Evolutionary conservation across 2,888 invertebrate species (phyloP), one percentile per base, ranked within the genome.

Genomic region (Pachymerium ferrugineum): DNA sequence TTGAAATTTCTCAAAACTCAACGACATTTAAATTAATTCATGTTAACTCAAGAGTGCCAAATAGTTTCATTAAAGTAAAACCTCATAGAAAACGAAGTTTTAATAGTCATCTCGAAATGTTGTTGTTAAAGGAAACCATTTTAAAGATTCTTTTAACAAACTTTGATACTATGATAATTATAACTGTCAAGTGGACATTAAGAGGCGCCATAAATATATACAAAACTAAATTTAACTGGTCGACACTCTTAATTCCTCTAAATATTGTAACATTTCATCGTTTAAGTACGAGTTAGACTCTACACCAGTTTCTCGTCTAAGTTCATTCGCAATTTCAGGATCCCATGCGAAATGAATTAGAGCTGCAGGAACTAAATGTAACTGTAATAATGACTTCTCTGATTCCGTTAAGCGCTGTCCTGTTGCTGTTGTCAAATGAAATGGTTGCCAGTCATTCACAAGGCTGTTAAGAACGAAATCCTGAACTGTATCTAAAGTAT

Each of bases 381-480:
- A 85, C 80, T 95, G 92, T 0, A 89, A 87, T 79, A 97, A 85
- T 62, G 90, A 89, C 79, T 88, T 89, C 47, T 90, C 89, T 42
- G 86, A 85, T 77, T 91, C 90, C 25, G 86, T 86, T 3, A 78
- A 33, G 72, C 74, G 42, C 74, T 88, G 86, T 0, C 91, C 90
- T 1, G 88, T 88, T 0, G 90, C 88, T 0, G 87, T 85, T 74
- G 86, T 86, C n/a, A 94, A 84, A 4, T 85, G 79, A 82, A 93
- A 94, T 0, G 91, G 89, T 72, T 81, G 79, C 73, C 89, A 83
- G 14, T 87, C 86, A 79, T 87, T 87, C 76, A 88, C 86, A 33
- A 96, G 82, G 81, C 90, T 89, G 76, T 93, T 92, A 80, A 87
- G 86, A 0, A 95, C 89, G 82, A 93, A 95, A 75, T 90, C 89